These are phyloP conservation scores for Hermetia illucens DNA, from an alignment of 1,140 invertebrate species.

Conservation along the genomic window DNA sequence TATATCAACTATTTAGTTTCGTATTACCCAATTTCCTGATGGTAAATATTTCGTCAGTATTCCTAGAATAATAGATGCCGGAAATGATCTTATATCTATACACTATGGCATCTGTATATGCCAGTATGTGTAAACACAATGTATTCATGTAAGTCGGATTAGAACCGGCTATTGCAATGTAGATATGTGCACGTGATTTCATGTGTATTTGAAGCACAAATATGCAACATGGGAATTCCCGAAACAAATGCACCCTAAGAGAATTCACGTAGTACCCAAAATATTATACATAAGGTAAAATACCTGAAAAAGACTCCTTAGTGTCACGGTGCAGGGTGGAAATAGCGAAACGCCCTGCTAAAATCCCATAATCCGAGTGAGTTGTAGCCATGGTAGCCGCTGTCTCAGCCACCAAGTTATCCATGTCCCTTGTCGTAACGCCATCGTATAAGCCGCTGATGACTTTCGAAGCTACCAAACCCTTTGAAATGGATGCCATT, in stretches of 20 bases:
- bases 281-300: constrained; percentile 10
- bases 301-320: constrained; percentile 67
- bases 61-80: too few species aligned
- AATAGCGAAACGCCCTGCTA: constrained; percentile 86
- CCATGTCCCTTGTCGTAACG: constrained; percentile 89
- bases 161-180: too few species aligned
- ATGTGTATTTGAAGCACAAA: too few species aligned
- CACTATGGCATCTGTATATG: too few species aligned
- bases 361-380: constrained; percentile 88
- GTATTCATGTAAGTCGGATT: too few species aligned
- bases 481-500: constrained; percentile 29
- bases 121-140: too few species aligned
- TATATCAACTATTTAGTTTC: too few species aligned
- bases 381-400: constrained; percentile 87
- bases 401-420: constrained; percentile 90
- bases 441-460: constrained; percentile 85
- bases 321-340: constrained; percentile 95
- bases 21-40: too few species aligned
- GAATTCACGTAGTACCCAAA: constrained; percentile 5
- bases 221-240: constrained; percentile 3
- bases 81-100: too few species aligned
- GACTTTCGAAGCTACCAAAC: constrained; percentile 68
- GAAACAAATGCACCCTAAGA: constrained; percentile 5
- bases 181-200: too few species aligned
- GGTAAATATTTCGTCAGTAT: too few species aligned